Conservation (phyloP, 53 echinoderm and acorn worm genomes). For the Pentamera pediparva region DNA sequence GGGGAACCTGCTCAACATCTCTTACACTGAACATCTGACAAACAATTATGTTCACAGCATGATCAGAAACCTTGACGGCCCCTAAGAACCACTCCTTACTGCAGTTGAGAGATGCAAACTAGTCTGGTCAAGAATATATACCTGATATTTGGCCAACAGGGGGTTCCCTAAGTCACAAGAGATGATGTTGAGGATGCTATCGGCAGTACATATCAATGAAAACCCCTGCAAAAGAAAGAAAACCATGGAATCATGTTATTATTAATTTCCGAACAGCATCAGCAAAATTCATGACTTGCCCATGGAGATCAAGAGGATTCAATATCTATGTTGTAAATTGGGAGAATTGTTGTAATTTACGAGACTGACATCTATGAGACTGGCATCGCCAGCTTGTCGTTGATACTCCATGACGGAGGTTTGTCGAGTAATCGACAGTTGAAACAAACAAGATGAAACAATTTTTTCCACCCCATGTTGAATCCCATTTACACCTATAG, state of each 20-base stretch:
- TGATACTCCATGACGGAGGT: no score
- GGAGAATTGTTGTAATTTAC: neutral
- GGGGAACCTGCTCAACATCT: no score
- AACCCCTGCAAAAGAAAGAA: slow-evolving; percentile 44
- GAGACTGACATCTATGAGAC: no score
- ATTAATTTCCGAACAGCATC: neutral
- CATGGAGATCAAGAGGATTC: neutral
- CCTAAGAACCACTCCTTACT: no score
- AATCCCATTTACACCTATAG: no score
- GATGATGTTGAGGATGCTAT: slow-evolving; percentile 33
- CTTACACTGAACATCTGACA: neutral
- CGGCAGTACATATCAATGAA: slow-evolving; percentile 56
- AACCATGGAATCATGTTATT: neutral
- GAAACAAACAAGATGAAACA: no score
- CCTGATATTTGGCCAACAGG: slow-evolving; percentile 54
- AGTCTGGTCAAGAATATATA: no score
- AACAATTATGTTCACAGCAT: neutral
- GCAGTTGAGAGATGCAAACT: no score
- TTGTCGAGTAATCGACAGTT: no score
- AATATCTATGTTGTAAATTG: neutral
- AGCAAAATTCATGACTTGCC: neutral
- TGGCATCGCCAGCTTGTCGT: no score
- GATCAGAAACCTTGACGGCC: no score
- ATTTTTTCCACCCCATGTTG: no score
- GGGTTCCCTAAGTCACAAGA: slow-evolving; percentile 84